Evolutionary conservation across 2,888 invertebrate genomes (phyloP).

Genomic region (Chymomyza fuscimana): DNA sequence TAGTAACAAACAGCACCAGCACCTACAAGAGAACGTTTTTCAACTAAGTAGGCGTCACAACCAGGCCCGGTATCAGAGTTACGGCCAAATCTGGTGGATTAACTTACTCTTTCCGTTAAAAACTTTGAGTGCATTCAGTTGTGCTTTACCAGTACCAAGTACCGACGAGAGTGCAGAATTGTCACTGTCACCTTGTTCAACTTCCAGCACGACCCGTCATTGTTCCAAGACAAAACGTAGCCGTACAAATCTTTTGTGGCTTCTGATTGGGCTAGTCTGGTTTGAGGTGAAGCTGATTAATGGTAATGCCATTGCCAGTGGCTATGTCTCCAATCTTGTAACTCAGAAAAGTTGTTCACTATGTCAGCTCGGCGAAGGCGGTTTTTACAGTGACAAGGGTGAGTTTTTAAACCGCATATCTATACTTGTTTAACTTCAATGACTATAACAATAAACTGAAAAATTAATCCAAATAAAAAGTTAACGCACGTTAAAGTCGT

Average conservation of each 20-base stretch:
- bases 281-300: constrained; percentile 76
- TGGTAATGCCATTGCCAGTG: constrained; percentile 67
- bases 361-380: constrained; percentile 54
- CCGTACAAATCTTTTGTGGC: constrained; percentile 73
- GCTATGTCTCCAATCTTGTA: constrained; percentile 55
- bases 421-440: not conserved
- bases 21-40: constrained; percentile 18
- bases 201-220: constrained; percentile 31
- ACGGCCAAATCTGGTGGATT: not conserved
- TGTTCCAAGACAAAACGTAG: constrained; percentile 55
- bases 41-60: constrained; percentile 9
- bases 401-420: constrained; percentile 2
- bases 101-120: constrained; percentile 33
- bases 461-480: too few relatives aligned
- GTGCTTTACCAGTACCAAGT: constrained; percentile 20
- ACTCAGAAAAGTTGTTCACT: constrained; percentile 57
- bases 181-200: constrained; percentile 13
- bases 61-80: constrained; percentile 8
- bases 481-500: too few relatives aligned
- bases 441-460: too few relatives aligned
- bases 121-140: constrained; percentile 41
- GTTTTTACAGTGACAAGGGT: constrained; percentile 53
- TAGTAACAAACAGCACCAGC: constrained; percentile 26
- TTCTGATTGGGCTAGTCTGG: constrained; percentile 77
- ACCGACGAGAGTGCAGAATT: not conserved